These are phyloP conservation scores for Ammospiza nelsoni DNA, from an alignment of 2,113 vertebrate species.

Conservation along the genomic window DNA sequence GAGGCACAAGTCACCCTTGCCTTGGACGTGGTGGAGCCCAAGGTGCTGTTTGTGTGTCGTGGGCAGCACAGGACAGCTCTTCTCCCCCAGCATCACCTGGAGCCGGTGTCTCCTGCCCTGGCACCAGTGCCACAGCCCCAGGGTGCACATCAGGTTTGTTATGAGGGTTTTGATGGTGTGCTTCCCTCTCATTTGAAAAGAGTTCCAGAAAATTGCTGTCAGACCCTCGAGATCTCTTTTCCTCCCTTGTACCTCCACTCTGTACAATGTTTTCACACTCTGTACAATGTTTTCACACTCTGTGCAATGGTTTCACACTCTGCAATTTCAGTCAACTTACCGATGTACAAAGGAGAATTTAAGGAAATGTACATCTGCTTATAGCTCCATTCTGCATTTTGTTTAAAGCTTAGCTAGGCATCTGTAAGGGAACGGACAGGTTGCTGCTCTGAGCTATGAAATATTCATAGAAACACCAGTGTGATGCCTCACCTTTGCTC, in stretches of 20 bases:
- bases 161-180: rapidly evolving
- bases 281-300: neutral
- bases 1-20: neutral
- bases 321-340: neutral
- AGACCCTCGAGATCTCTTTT: neutral
- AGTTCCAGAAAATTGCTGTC: neutral
- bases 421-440: constrained; percentile 13
- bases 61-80: neutral
- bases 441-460: constrained; percentile 47
- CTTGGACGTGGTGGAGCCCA: neutral
- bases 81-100: neutral
- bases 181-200: neutral
- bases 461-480: constrained; percentile 50
- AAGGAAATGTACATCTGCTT: neutral
- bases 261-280: neutral
- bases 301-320: neutral
- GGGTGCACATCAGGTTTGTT: rapidly evolving
- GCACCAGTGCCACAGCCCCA: neutral
- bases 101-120: rapidly evolving
- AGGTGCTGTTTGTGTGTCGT: neutral
- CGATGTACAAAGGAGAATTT: neutral
- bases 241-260: neutral
- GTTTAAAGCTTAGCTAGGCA: neutral
- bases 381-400: neutral
- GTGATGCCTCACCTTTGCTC: constrained; percentile 8